phyloP scores from a whole-genome alignment of 2,797 vertebrate genomes.

The Dromococcyx pavoninus region DNA sequence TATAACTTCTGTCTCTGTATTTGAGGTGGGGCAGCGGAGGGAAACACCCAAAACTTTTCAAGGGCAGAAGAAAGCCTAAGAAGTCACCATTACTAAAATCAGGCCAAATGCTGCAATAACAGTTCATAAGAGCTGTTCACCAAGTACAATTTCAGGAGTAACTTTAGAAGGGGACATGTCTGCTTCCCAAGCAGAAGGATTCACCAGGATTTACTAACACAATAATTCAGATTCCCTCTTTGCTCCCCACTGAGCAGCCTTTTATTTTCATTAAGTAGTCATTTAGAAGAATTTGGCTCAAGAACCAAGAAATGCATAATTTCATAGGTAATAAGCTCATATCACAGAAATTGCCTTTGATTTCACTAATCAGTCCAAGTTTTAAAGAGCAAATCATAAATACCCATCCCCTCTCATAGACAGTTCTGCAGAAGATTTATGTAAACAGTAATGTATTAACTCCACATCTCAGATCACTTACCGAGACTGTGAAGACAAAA shows the following conservation, averaged over 20 bases:
- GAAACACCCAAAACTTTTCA: background rate
- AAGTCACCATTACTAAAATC: background rate
- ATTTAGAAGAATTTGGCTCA: background rate
- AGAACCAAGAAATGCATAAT: background rate
- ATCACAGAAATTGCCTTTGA: background rate
- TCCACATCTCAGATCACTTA: rapidly evolving
- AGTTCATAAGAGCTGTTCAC: background rate
- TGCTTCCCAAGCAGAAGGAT: background rate
- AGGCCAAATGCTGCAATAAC: background rate
- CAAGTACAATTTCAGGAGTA: background rate
- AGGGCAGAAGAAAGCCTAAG: background rate
- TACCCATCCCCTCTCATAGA: background rate
- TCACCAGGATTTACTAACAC: background rate
- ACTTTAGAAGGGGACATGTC: background rate
- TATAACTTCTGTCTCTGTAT: background rate
- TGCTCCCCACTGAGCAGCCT: background rate
- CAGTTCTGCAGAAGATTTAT: background rate
- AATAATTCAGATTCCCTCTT: background rate
- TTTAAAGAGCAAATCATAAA: background rate
- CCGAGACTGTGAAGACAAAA: background rate
- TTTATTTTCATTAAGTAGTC: background rate
- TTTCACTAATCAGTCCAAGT: background rate
- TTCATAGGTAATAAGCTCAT: background rate
- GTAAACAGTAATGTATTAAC: background rate
- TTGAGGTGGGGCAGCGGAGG: rapidly evolving